Base-by-base conservation (phyloP, 2,888 invertebrate genomes). In the Hirtodrosophila duncani region DNA sequence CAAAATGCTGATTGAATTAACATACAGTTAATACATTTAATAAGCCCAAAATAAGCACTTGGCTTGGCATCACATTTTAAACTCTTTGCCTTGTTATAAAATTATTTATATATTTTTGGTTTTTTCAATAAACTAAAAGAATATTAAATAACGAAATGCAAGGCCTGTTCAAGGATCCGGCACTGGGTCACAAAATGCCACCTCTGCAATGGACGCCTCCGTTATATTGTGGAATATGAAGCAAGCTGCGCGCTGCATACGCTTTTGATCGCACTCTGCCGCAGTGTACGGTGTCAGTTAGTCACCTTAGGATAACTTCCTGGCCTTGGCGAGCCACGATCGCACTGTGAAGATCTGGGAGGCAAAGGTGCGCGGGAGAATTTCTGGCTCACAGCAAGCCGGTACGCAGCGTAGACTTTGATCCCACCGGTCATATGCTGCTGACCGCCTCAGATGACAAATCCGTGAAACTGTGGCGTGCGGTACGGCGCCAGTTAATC, bases 291-390 rank as follows among this genome's bases (percentile, higher is more conserved):
- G 94, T 62, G 91, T 95, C 1, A 89, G 91, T 42, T 97, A 94
- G 88, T 93, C 95, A 0, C 93, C 93, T 2, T 91, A 92, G 42
- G 95, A 94, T 0, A 92, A 93, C 83, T 88, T 94, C 9, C 90
- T 98, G 81, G 96, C 95, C 0, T 95, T 96, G 2, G 92, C 93
- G 11, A 96, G 96, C 0, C 90, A 92, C 44, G 97, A 97, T 83
- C 91, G 91, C 83, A 93, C 93, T 6, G 93, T 97, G 0, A 89
- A 95, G 64, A 86, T 98, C 23, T 98, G 97, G 97, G 92, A 94
- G 38, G 96, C 97, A 0, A 93, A 91, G 55, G 90, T 96, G 45
- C 92, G 91, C 61, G 95, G 90, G 92, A 2, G 91, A 93, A 77
- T 94, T 95, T 82, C 90, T 91, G 82, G 94, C 94, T 1, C 97